Evolutionary conservation across 2,888 invertebrate species (phyloP).

Genomic region (Celastrina argiolus): DNA sequence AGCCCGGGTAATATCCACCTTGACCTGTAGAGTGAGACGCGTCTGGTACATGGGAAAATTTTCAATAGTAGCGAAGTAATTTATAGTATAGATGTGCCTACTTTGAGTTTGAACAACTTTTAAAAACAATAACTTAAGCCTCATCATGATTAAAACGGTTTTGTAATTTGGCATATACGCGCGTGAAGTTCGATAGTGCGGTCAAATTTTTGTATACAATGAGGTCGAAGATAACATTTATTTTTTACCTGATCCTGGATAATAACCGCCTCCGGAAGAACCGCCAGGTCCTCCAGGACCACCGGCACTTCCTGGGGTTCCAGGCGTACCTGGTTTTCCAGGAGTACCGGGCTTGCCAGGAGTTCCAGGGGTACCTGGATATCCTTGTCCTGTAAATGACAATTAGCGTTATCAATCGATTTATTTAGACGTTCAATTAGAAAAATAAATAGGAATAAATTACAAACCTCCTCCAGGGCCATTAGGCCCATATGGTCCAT

Average conservation of each 20-base stretch:
- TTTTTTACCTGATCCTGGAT: conserved; percentile 21
- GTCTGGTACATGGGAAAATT: too few species aligned
- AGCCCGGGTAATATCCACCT: conserved; percentile 41
- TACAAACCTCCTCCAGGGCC: conserved; percentile 39
- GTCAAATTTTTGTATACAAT: too few species aligned
- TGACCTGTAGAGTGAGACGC: conserved; percentile 25
- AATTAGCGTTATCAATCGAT: not conserved
- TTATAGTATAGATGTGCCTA: not conserved
- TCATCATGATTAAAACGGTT: too few species aligned
- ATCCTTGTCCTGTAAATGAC: not conserved
- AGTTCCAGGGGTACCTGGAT: not conserved
- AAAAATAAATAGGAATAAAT: not conserved
- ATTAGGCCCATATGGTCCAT: conserved; percentile 35
- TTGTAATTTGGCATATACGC: too few species aligned
- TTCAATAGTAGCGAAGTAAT: not conserved
- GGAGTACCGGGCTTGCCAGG: conserved; percentile 27
- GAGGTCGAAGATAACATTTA: too few species aligned
- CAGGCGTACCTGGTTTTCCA: conserved; percentile 21
- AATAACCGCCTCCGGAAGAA: not conserved
- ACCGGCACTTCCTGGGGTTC: too few species aligned
- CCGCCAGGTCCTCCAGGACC: conserved; percentile 25
- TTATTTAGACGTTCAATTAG: not conserved
- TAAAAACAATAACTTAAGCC: too few species aligned
- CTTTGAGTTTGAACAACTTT: too few species aligned
- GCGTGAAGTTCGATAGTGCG: too few species aligned